Percentiles rank a stretch among this genome's conserved stretches.
Conservation (phyloP, 2,888 invertebrate genomes). For the Blastobasis lacticolella region DNA sequence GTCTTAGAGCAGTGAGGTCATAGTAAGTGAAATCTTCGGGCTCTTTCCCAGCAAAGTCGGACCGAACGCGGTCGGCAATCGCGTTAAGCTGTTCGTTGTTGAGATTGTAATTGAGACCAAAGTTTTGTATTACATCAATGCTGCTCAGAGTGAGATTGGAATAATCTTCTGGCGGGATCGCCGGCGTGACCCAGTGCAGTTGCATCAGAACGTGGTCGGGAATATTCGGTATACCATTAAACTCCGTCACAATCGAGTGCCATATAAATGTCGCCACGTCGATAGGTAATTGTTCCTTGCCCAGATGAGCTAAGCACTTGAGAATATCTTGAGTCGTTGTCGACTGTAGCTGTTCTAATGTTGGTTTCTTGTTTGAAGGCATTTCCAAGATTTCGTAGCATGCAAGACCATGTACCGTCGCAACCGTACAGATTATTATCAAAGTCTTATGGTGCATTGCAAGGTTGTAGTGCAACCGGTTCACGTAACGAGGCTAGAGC, state of each 20-base stretch:
- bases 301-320: slow-evolving; percentile 47
- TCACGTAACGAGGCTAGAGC: not conserved
- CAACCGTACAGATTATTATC: slow-evolving; percentile 9
- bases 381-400: slow-evolving; percentile 42
- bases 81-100: slow-evolving; percentile 50
- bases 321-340: slow-evolving; percentile 41
- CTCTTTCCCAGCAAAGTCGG: slow-evolving; percentile 67
- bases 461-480: not conserved
- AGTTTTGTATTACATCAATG: slow-evolving; percentile 70
- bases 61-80: slow-evolving; percentile 63
- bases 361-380: slow-evolving; percentile 26
- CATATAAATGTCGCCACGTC: slow-evolving; percentile 50
- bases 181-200: slow-evolving; percentile 63
- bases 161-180: slow-evolving; percentile 62
- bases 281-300: slow-evolving; percentile 32
- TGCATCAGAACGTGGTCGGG: slow-evolving; percentile 52
- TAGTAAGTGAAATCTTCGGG: slow-evolving; percentile 73
- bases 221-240: slow-evolving; percentile 45
- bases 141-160: slow-evolving; percentile 64
- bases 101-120: slow-evolving; percentile 66
- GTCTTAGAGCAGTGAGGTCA: slow-evolving; percentile 67
- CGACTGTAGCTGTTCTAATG: slow-evolving; percentile 30
- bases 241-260: slow-evolving; percentile 38
- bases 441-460: slow-evolving; percentile 5
- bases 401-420: slow-evolving; percentile 18